Evolutionary conservation across 2,888 invertebrate genomes (phyloP).

Genomic region (Lottia scabra): DNA sequence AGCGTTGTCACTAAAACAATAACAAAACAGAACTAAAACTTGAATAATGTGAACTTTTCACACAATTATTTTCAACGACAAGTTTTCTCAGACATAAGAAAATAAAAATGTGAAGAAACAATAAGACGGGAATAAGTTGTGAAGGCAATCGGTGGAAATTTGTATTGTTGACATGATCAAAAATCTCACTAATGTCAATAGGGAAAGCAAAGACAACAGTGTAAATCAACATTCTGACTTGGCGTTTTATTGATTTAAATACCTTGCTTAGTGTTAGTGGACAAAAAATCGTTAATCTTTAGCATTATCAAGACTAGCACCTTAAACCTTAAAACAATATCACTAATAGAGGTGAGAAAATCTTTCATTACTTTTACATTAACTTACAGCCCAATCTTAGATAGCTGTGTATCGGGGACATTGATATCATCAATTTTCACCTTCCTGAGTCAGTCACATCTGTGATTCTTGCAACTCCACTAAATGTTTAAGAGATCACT

Average conservation of each 20-base stretch:
- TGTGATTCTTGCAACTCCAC: too few species aligned
- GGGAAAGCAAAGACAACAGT: conserved; percentile 2
- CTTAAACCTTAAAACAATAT: too few species aligned
- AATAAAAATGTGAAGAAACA: neutral
- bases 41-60: neutral
- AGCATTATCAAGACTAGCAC: too few species aligned
- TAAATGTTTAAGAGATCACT: too few species aligned
- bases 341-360: too few species aligned
- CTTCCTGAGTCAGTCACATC: too few species aligned
- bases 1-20: neutral
- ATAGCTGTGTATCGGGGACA: too few species aligned
- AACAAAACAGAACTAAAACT: neutral
- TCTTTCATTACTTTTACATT: too few species aligned
- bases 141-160: neutral
- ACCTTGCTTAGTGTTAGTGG: neutral
- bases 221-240: neutral
- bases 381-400: too few species aligned
- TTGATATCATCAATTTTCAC: too few species aligned
- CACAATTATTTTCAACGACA: neutral
- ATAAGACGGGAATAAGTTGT: neutral
- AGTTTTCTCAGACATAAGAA: neutral
- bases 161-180: conserved; percentile 6
- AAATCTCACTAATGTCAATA: conserved; percentile 6
- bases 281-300: too few species aligned
- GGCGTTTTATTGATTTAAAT: conserved; percentile 2